Evolutionary conservation across 2,888 invertebrate species (phyloP), one percentile per base, ranked within the genome.

Genomic region (Andrena trimmerana): DNA sequence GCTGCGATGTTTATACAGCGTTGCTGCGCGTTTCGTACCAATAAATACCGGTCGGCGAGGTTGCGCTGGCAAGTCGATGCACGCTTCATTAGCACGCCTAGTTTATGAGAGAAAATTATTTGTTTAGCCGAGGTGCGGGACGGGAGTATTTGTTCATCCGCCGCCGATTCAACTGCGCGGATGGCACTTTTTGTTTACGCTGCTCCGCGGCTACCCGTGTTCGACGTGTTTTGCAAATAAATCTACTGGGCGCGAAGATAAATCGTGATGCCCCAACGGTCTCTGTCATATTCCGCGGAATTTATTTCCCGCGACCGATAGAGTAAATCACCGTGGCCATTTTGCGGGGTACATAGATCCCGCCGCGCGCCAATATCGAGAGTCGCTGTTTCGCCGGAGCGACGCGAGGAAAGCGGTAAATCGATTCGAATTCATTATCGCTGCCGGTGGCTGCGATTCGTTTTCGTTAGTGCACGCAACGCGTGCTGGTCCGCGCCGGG

Each of bases 21-120:
- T 16, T 10, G 59, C 16, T 2, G 24, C 13, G 20, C 57, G n/a
- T n/a, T 24, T 33, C 13, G 24, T 72, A 73, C 36, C 42, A 66
- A 66, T 42, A 73, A 33, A 66, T 20, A 1, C 36, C 2, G 8
- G 71, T 24, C n/a, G 27, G 13, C 52, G 36, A 29, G 10, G 24
- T 54, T 7, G 42, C 57, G 7, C 48, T 29, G 33, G 60, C 36
- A 65, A 50, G 24, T 36, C 36, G 36, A 2, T 20, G 52, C 13
- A 48, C 2, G 36, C 29, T n/a, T 2, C 69, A 31, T 27, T 13
- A 29, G 31, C 42, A 7, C 29, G 48, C 2, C 48, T 13, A 42
- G 72, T 73, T 73, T 42, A 36, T 27, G 31, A 4, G 13, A 33
- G n/a, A 20, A 52, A 73, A 80, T 81, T 63, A 73, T 73, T 81